Evolutionary conservation across 2,113 vertebrate species (phyloP).

Genomic region (Eira barbara): DNA sequence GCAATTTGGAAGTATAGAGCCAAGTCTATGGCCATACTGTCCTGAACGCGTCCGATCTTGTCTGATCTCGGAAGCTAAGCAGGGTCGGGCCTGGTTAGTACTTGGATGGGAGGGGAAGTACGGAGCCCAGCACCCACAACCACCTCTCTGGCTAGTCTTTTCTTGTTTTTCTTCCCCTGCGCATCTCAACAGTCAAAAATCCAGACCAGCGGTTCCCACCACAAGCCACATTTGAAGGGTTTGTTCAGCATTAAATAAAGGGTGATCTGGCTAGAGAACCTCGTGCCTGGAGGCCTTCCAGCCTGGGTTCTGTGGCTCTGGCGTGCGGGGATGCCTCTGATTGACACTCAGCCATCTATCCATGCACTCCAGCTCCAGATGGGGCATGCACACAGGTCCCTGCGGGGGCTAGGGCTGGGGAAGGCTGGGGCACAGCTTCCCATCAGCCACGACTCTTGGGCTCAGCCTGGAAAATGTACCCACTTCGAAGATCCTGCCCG

Average conservation of each 20-base stretch:
- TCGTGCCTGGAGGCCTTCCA: background rate
- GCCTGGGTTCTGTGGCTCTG: background rate
- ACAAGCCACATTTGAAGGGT: background rate
- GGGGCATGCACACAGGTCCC: background rate
- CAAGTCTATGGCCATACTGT: no score
- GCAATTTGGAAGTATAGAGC: background rate
- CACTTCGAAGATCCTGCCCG: background rate
- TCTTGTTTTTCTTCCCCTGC: no score
- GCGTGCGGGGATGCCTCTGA: background rate
- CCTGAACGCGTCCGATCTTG: no score
- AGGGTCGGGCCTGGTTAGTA: no score
- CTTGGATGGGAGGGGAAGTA: no score
- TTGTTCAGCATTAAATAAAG: background rate
- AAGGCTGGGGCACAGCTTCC: accelerated
- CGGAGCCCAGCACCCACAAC: background rate
- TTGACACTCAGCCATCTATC: background rate
- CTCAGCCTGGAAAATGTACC: background rate
- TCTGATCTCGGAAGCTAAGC: no score
- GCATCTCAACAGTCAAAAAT: background rate
- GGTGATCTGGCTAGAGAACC: background rate
- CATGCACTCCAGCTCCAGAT: no score
- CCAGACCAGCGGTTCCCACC: background rate
- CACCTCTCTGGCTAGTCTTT: background rate
- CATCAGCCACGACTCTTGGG: background rate
- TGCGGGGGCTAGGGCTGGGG: background rate